Evolutionary conservation across 2,888 invertebrate genomes (phyloP), one percentile per base, ranked within the genome.

Genomic region (Heliconius charithonia): DNA sequence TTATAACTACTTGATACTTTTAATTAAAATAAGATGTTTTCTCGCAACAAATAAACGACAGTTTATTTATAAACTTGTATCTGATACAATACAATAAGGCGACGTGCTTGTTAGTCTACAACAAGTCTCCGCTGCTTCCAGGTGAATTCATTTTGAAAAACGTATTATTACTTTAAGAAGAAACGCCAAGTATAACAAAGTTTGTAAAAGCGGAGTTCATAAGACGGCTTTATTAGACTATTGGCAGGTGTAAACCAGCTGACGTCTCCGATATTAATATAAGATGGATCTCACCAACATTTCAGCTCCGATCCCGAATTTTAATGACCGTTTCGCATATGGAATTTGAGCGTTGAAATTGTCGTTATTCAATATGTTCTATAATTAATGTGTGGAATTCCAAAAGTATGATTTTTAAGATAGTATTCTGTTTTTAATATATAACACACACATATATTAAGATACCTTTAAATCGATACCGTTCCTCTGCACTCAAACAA

Each of bases 251-350:
- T 88, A 86, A 87, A 89, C 84, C 91, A 92, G 90, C 92, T 92
- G 93, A 88, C 92, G 90, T 86, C 88, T 88, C 85, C 81, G 89
- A 90, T 93, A 92, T 93, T 92, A 93, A 92, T 93, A 90, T 91
- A 88, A 91, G 88, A 91, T 90, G 91, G 89, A 89, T 90, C 37
- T 79, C 84, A 83, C 85, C 84, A 83, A 86, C 88, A 88, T 88
- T 87, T 85, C 85, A 84, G 83, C 82, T 79, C 82, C 84, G 85
- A 86, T 85, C 85, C 86, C 85, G 86, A 88, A 89, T 90, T 89
- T 89, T 89, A 90, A 90, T 90, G 89, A 86, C 84, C 85, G 82
- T 82, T 82, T 77, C 73, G 74, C 70, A 67, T 78, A 77, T 79
- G 75, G 72, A 25, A 77, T 76, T 79, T 79, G 71, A 76, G 51